Evolutionary conservation across 2,888 invertebrate genomes (phyloP), one percentile per base, ranked within the genome.

Genomic region (Notocelia uddmanniana): DNA sequence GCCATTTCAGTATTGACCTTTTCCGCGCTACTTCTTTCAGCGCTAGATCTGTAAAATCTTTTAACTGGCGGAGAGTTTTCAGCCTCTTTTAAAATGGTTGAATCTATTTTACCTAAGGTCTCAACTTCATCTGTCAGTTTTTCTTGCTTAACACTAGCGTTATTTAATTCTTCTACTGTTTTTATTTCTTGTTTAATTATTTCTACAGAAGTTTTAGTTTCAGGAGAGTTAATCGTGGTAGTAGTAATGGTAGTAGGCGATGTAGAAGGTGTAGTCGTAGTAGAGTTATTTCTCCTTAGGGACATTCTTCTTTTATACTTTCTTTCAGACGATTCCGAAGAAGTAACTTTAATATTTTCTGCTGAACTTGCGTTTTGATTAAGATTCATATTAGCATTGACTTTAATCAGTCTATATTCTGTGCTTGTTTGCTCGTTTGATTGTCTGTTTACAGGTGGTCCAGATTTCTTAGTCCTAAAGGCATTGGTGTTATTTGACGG

Each of bases 1-100:
- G 84, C 80, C 78, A 90, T 88, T 79, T 92, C 91, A 79, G 83
- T 86, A 3, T 34, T 52, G 21, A 66, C 74, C 76, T 67, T 74
- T 70, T 63, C 64, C 8, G 64, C 64, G 8, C 37, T 54, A 26
- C 74, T 79, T 68, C 78, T 86, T 78, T 93, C 93, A 6, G 87
- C 88, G 68, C 93, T 93, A 2, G 93, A 93, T 82, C 93, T 85
- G 41, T 92, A 89, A 76, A 92, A 88, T 68, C 93, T 82, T 79
- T 80, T 87, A 0, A 91, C 82, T 62, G 91, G 88, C 1, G 87
- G 83, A 18, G 79, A 76, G 60, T 82, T 79, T 74, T 81, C 81
- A 10, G 82, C 77, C 41, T 84, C 83, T 70, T 76, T 81, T 10
- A 81, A 52, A 60, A 85, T 79, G 9, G 79, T 75, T 11, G 84